Base-by-base conservation (phyloP, 2,888 invertebrate species). In the Heteromyza rotundicornis region DNA sequence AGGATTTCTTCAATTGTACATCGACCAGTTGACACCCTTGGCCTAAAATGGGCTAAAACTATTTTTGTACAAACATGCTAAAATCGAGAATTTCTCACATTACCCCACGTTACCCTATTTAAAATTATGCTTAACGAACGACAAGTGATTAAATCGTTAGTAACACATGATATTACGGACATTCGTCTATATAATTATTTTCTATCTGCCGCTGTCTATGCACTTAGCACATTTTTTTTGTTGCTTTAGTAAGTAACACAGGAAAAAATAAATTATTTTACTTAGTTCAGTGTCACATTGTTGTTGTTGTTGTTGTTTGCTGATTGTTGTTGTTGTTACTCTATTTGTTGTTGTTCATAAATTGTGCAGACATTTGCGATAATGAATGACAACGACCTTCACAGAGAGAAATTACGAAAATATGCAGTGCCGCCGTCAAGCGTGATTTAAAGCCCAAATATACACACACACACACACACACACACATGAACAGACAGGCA, bases 311-410 rank as follows among this genome's bases (percentile, higher is more conserved):
- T 17, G 2, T 49, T 49, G 49, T 49, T 47, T 47, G 2, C 17
- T 8, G 47, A 10, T 8, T 50, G 36, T 32, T 36, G 44, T 8
- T 27, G 24, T 17, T 27, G n/a, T 57, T 22, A 10, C 24, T 40
- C n/a, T 40, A n/a, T 40, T 5, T 40, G 40, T n/a, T 40, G 40
- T 40, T 40, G 40, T 40, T 3, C 40, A 32, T 23, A 22, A 19
- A 55, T 55, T 22, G 22, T 55, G 55, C 55, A 36, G 55, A 55
- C 55, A 55, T 16, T 36, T 5, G 36, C 24, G 24, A 44, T 47
- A 14, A 35, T 47, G 47, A 44, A 57, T 57, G 56, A 57, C 56
- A 57, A 16, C 32, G 56, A 47, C 56, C 56, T 57, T 57, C 56
- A 24, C 40, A 2, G 52, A 32, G 32, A 16, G 52, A 32, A 54